Conservation (phyloP, 2,113 vertebrate species). For the Gadus chalcogrammus region DNA sequence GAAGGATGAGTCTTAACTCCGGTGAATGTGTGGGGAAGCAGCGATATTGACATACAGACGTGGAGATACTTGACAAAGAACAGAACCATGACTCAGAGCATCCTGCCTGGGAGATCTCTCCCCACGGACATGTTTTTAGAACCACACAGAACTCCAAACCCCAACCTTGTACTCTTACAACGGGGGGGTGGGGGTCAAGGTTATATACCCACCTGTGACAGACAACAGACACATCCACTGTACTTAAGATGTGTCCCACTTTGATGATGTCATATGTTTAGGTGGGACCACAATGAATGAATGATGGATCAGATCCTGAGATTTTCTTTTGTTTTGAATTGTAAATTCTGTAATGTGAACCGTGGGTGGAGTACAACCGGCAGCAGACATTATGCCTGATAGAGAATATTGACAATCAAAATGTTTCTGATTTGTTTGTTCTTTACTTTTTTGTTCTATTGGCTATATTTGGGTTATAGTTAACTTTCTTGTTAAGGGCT, state of each 20-base stretch:
- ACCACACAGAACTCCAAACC: constrained; percentile 1
- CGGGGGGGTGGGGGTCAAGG: not conserved
- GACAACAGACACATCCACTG: constrained; percentile 24
- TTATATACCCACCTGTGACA: constrained; percentile 26
- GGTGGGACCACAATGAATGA: constrained; percentile 20
- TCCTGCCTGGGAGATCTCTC: constrained; percentile 28
- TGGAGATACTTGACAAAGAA: constrained; percentile 30
- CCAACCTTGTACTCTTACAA: constrained; percentile 17
- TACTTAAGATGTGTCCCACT: constrained; percentile 10
- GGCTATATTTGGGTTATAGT: constrained; percentile 24
- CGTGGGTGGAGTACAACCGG: constrained; percentile 4
- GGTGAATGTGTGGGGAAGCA: constrained; percentile 4
- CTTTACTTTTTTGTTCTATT: constrained; percentile 22
- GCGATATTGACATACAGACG: constrained; percentile 11
- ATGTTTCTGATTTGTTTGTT: constrained; percentile 25
- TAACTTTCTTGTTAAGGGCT: constrained; percentile 31
- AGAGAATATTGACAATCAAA: constrained; percentile 21
- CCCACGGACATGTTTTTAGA: not conserved
- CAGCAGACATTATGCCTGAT: constrained; percentile 1
- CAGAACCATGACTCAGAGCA: constrained; percentile 20
- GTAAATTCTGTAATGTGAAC: constrained; percentile 47
- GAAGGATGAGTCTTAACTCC: constrained; percentile 20
- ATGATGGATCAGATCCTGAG: not conserved
- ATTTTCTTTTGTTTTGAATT: constrained; percentile 48
- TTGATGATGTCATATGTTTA: constrained; percentile 38